Percentiles rank a stretch among this genome's conserved stretches.
Conservation (phyloP, 2,113 vertebrate species). For the Climacteris rufus region DNA sequence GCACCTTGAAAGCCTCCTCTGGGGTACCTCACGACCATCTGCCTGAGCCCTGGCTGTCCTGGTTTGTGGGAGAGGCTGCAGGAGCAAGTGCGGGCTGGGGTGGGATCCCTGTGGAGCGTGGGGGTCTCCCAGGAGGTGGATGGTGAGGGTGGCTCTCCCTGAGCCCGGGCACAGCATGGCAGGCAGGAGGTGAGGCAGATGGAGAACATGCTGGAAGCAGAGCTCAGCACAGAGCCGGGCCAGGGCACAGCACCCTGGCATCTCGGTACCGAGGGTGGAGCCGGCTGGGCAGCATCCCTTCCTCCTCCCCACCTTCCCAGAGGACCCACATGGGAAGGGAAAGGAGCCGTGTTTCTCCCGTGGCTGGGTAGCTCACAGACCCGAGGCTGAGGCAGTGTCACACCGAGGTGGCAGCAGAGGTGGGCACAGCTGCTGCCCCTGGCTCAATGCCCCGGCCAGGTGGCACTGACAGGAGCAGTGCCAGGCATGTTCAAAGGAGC, state of each 20-base stretch:
- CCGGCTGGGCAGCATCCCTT: too few species aligned
- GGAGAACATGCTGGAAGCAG: accelerated
- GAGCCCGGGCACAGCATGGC: accelerated
- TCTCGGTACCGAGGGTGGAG: background rate
- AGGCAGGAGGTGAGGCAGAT: accelerated
- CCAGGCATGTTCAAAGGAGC: too few species aligned
- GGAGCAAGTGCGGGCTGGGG: accelerated
- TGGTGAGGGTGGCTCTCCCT: accelerated
- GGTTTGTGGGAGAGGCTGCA: background rate
- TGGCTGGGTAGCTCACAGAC: accelerated
- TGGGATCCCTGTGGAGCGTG: accelerated
- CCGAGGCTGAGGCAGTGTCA: accelerated
- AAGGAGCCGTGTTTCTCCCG: too few species aligned
- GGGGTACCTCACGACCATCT: accelerated
- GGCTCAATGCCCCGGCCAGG: background rate
- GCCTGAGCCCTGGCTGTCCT: accelerated
- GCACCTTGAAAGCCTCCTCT: too few species aligned
- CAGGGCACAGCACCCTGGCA: accelerated
- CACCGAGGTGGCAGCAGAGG: accelerated
- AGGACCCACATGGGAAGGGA: accelerated
- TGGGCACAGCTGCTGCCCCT: background rate
- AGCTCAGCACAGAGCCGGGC: accelerated
- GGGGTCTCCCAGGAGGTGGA: too few species aligned
- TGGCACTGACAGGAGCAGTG: accelerated
- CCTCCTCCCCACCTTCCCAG: accelerated